Base-by-base conservation (phyloP, 2,888 invertebrate species). In the Drosophila testacea region DNA sequence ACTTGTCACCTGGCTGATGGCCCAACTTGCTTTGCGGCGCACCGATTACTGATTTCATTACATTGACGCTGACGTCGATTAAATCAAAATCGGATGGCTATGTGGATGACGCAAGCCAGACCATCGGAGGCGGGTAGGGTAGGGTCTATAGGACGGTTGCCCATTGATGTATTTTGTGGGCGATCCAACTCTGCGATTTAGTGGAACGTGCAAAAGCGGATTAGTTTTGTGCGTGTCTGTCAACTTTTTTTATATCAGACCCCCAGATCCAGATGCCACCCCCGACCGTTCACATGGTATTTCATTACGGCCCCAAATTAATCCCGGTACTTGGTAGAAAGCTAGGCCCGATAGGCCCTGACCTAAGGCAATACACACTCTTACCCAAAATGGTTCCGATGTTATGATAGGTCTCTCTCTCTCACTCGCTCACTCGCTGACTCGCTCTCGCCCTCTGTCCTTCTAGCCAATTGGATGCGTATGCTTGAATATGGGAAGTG, bases 401-500 rank as follows among this genome's bases (percentile, higher is more conserved):
- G 7, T 34, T 13, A 46, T 42, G 39, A 39, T n/a, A 27, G 30
- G 22, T 44, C 9, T 27, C 41, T 30, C 38, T 38, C 16, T 6
- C 13, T 30, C n/a, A 6, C 32, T 5, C 16, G 16, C 27, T 10
- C 28, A 9, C 30, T 32, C 41, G 1, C 27, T 46, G 32, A 10
- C 9, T 28, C 1, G 9, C 9, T 1, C 44, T 61, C 4, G 10
- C n/a, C 10, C 41, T 22, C 7, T 48, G 27, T 32, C 38, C 13
- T 32, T 41, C 57, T 92, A 92, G 65, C 92, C 92, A 69, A 89
- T 81, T 52, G 91, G 92, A 80, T 91, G 90, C 61, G 90, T 83
- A 34, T 90, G 91, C 80, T 91, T 92, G 65, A 90, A 90, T 42
- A 90, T 84, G 48, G 92, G 92, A 65, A 92, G 63, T 9, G 92